Base-by-base conservation (phyloP, 2,888 invertebrate genomes). In the Craniophora ligustri region DNA sequence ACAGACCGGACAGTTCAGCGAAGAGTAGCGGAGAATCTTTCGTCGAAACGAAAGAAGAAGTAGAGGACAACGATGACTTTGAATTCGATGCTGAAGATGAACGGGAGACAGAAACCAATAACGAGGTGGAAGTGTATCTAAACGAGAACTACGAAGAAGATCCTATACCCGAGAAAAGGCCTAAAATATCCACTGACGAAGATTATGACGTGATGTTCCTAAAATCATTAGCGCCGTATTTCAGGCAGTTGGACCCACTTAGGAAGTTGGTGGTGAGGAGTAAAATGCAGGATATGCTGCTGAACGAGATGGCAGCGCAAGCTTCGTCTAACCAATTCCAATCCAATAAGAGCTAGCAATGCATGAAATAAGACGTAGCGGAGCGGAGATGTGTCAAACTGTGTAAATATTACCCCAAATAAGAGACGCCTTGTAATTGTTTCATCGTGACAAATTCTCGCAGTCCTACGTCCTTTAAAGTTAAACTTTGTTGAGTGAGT, bases 151-250 rank as follows among this genome's bases (percentile, higher is more conserved):
- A 46, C 23, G 69, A 68, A 39, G 63, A 59, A 54, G 75, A 79
- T 1, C 71, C 72, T 0, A 41, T 77, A 2, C 71, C 77, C 1
- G 67, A 70, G 0, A 79, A 79, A 30, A 56, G 58, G 19, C 35
- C 44, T 6, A 64, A 65, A 42, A 8, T 32, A 0, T 49, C 66
- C 0, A 19, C 49, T 0, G 76, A 79, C 0, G 81, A 80, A 0
- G 86, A 87, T 18, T 85, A 76, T 15, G 88, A 88, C 13, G 23
- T 83, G 26, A 84, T 88, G 84, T 89, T 85, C 42, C 45, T 89
- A 1, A 84, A 84, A 38, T 88, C 88, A 0, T 58, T 89, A 8
- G 77, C 79, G 16, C 88, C 87, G 2, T 89, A 79, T 45, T 79
- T 89, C 11, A 78, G 69, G 32, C 67, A 80, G 31, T 32, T 88